Conservation (phyloP, 2,888 invertebrate genomes). For the Dicranocentrus wangi region DNA sequence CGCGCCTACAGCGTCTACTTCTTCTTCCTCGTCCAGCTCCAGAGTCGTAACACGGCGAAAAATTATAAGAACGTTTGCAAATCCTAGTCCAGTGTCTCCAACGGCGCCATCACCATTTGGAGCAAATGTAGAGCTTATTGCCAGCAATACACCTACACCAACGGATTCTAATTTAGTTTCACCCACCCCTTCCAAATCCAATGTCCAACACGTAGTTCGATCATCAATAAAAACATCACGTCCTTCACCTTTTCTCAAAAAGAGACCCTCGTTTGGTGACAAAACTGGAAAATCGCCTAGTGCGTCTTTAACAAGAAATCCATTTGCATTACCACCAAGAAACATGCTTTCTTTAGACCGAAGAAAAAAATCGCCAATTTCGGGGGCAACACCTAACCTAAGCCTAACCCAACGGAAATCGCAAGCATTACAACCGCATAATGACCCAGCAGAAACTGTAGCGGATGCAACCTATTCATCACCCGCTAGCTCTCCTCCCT, state of each 20-base stretch:
- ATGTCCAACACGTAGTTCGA: neutral
- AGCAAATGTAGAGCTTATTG: too few relatives aligned
- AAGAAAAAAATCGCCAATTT: slow-evolving; percentile 24
- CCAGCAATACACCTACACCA: neutral
- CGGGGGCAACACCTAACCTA: too few relatives aligned
- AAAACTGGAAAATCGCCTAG: slow-evolving; percentile 17
- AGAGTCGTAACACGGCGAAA: slow-evolving; percentile 35
- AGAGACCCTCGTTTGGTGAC: slow-evolving; percentile 46
- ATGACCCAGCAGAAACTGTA: neutral
- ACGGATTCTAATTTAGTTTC: neutral
- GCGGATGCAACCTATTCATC: neutral
- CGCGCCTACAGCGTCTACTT: neutral
- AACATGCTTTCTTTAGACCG: slow-evolving; percentile 36
- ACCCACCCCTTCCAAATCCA: neutral
- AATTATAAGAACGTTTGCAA: slow-evolving; percentile 36
- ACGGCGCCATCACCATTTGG: neutral
- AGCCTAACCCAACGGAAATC: too few relatives aligned
- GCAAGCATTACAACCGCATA: neutral
- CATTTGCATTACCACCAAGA: slow-evolving; percentile 48
- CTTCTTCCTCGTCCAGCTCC: too few relatives aligned
- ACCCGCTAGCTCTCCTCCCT: too few relatives aligned
- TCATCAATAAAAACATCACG: slow-evolving; percentile 46
- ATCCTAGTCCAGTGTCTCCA: neutral
- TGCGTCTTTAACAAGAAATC: slow-evolving; percentile 12
- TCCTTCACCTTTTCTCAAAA: slow-evolving; percentile 44